Percentiles rank a stretch among this genome's conserved stretches.
Conservation (phyloP, 2,113 vertebrate species). For the Emydura subglobosa region DNA sequence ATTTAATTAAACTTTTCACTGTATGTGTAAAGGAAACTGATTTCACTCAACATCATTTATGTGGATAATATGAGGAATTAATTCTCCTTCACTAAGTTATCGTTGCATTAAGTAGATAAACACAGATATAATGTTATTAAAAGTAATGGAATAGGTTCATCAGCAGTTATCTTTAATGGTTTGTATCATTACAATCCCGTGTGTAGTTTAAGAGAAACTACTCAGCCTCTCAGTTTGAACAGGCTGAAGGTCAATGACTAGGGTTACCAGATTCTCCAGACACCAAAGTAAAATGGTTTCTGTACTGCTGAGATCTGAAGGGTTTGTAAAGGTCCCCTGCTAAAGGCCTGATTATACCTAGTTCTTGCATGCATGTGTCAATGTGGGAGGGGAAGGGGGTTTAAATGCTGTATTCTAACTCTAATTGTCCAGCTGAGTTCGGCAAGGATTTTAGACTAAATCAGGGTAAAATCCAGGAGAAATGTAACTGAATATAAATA, state of each 20-base stretch:
- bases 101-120: conserved; percentile 76
- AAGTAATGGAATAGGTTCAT: conserved; percentile 77
- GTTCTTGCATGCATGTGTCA: not conserved
- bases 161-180: conserved; percentile 72
- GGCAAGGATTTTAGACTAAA: not conserved
- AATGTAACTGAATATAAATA: not conserved
- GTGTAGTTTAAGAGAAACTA: conserved; percentile 64
- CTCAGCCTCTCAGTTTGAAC: conserved; percentile 28
- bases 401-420: not conserved
- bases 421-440: not conserved
- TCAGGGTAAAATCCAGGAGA: not conserved
- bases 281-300: not conserved
- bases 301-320: conserved; percentile 1
- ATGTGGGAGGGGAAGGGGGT: not conserved
- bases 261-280: conserved; percentile 42
- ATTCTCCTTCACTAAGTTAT: conserved; percentile 80
- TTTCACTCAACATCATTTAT: conserved; percentile 79
- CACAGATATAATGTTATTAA: conserved; percentile 80
- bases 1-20: conserved; percentile 79
- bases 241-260: conserved; percentile 59
- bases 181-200: conserved; percentile 49
- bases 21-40: conserved; percentile 69
- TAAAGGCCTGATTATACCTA: not conserved
- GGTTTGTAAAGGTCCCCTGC: not conserved
- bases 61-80: conserved; percentile 79